These are phyloP conservation scores for Selene dorsalis DNA, from an alignment of 2,797 vertebrate genomes.

Conservation along the genomic window DNA sequence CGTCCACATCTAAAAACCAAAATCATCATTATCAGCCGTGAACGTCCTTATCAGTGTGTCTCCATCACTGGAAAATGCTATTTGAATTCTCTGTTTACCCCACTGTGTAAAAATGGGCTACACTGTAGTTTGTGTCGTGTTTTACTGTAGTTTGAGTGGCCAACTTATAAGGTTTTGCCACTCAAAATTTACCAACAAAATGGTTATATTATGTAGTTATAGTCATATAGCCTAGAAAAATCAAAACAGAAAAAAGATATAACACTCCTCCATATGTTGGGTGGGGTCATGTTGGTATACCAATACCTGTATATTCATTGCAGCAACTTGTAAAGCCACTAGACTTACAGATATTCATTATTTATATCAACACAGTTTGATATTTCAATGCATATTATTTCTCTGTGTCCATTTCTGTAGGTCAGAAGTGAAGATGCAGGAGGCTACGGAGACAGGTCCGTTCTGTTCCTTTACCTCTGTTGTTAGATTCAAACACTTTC, in stretches of 20 bases:
- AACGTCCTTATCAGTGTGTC: neutral
- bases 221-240: neutral
- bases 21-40: no score
- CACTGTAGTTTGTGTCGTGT: no score
- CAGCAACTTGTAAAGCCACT: neutral
- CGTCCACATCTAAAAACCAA: neutral
- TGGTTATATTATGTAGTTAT: neutral
- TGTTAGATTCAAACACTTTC: neutral
- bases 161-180: neutral
- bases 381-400: neutral
- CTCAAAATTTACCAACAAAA: no score
- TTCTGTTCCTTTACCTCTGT: neutral
- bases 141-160: neutral
- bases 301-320: neutral
- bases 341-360: neutral
- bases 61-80: neutral
- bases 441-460: conserved; percentile 67
- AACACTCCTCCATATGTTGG: neutral
- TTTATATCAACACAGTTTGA: neutral
- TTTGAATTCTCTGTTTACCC: neutral
- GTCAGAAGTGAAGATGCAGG: conserved; percentile 33
- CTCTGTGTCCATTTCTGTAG: conserved; percentile 58
- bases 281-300: no score
- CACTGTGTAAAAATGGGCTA: no score
- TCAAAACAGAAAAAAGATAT: neutral